Base-by-base conservation (phyloP, 1,140 invertebrate species). In the Cotesia chilonis region DNA sequence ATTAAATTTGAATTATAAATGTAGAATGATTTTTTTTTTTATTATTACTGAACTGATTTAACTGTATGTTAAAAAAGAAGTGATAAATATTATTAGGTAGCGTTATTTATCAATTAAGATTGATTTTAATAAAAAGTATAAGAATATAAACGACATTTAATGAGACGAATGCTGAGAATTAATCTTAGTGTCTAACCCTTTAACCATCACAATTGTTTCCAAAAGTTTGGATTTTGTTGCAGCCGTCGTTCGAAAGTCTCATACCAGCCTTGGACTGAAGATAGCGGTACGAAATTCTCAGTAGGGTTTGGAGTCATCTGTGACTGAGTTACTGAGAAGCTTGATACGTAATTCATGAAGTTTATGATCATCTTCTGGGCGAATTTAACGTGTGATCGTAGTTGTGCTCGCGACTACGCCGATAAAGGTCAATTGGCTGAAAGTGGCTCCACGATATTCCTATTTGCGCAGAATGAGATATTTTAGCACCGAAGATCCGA, bases 181-280 rank as follows among this genome's bases (percentile, higher is more conserved):
- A 10, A 47, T 47, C 10, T 7, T 7, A 47, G 41, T 47, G 41
- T 47, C 5, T 7, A 47, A 47, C 41, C 41, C 82, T 47, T 10
- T 7, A 47, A 47, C 41, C 7, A 83, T 87, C 84, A 91, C 73
- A 83, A 89, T 82, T 93, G 52, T 54, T 55, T 96, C 97, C 97
- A 99, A 84, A 98, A 99, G 81, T 98, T 94, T 1, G 97, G 96
- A 88, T 99, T 98, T 75, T 94, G 92, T 80, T 94, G 90, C 69
- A 99, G 86, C 77, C 95, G 89, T 80, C 96, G 87, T 79, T 96
- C 92, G 81, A 98, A 99, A 79, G 94, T 98, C 72, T 93, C 91
- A 81, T 95, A 99, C 98, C 98, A 99, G 57, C 92, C 94, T 81
- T 97, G 93, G 5, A 99, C 88, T 0, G 91, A 91, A 60, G 92